Percentiles rank a stretch among this genome's conserved stretches.
Conservation (phyloP, 2,888 invertebrate species). For the Parapristionchus giblindavisi region DNA sequence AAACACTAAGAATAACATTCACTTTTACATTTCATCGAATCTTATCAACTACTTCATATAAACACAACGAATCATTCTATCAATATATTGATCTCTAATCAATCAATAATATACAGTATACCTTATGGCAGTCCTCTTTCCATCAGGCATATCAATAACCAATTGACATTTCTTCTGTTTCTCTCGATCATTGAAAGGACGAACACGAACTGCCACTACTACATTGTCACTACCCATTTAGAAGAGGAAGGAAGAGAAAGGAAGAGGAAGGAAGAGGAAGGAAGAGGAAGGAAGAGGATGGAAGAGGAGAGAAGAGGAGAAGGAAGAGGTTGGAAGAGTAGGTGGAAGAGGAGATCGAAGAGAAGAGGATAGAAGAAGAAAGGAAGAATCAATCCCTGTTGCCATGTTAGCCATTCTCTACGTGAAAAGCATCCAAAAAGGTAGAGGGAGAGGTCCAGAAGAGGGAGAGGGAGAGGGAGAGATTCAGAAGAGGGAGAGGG, state of each 20-base stretch:
- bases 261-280: neutral
- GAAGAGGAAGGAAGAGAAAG: neutral
- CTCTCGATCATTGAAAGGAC: slow-evolving; percentile 75
- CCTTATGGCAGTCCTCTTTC: slow-evolving; percentile 70
- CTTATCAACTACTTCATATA: neutral
- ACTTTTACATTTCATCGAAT: too few species aligned
- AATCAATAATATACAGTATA: slow-evolving; percentile 8
- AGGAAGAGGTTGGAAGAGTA: neutral
- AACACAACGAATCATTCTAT: neutral
- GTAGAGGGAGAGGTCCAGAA: too few species aligned
- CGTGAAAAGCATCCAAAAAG: too few species aligned
- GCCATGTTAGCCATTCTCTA: too few species aligned
- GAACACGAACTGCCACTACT: slow-evolving; percentile 74
- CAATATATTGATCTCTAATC: too few species aligned
- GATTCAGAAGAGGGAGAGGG: too few species aligned
- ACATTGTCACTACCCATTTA: slow-evolving; percentile 71
- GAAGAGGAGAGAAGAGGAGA: neutral
- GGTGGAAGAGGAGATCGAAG: too few species aligned
- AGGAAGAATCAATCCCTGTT: too few species aligned
- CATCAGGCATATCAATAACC: slow-evolving; percentile 72
- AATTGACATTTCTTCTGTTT: slow-evolving; percentile 72
- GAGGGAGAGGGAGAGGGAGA: too few species aligned
- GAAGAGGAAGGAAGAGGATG: slow-evolving; percentile 16
- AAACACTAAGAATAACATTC: too few species aligned
- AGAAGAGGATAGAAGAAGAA: too few species aligned